Base-by-base conservation (phyloP, 2,797 vertebrate species). In the Nothura maculosa region DNA sequence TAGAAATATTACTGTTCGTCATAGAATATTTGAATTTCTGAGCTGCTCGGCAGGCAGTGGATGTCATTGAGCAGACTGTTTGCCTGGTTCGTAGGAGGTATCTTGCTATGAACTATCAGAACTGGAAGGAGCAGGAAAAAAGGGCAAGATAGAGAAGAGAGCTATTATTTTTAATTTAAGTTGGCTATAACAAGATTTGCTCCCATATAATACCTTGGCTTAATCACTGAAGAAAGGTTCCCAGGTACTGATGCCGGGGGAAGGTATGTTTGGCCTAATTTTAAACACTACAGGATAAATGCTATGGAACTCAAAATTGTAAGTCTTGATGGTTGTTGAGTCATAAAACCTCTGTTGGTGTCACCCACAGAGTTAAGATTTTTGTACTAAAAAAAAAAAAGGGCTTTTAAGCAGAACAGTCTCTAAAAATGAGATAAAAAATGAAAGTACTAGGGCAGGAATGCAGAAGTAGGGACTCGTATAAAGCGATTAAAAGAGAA, bases 261-360 rank as follows among this genome's bases (percentile, higher is more conserved):
- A 54, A 73, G 9, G 7, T 79, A 30, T 47, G 18, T 87, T 80
- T 89, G 64, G 54, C 62, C 28, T 78, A 58, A 77, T 85, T 87
- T 80, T 21, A 72, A 74, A 42, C 63, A 27, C 57, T 77, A 10
- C 32, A 54, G 81, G 13, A 72, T 75, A 81, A 94, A 63, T 42
- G 90, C 30, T 0, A 1, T 68, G 42, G 45, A 83, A 64, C 1
- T 4, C 81, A 87, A 89, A 80, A 64, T 45, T 74, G 0, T 81
- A 81, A 69, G 10, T 66, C 68, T 86, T 28, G 45, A 30, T 72
- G 48, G 32, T 40, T 85, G 17, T 38, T 82, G 66, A 87, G 61
- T 89, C 43, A 77, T 67, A 52, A 88, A 87, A 82, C 14, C 40
- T 95, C 75, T 89, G 52, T n/a, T 90, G 18, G 40, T 94, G 42